Conservation (phyloP, 2,888 invertebrate species). For the Eilema griseolum region DNA sequence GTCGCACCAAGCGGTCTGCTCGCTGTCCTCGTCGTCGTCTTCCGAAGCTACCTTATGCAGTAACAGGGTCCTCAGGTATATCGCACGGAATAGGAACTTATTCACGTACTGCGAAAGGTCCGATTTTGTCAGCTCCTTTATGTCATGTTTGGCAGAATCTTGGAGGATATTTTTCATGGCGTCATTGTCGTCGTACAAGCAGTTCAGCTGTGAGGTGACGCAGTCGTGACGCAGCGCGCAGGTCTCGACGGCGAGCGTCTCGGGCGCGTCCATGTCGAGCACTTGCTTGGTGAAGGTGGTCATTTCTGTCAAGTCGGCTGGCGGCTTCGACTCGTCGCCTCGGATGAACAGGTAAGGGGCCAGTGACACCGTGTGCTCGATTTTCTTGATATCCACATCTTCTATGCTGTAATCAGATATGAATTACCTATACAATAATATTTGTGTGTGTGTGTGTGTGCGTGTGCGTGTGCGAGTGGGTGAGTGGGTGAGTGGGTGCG, state of each 20-base stretch:
- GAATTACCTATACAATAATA: neutral
- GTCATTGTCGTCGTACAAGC: slow-evolving; percentile 60
- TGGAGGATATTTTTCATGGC: slow-evolving; percentile 44
- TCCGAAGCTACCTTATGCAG: slow-evolving; percentile 35
- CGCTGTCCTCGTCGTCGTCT: slow-evolving; percentile 41
- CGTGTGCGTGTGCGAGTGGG: too few species aligned
- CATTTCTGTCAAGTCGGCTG: slow-evolving; percentile 36
- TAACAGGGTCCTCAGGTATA: slow-evolving; percentile 56
- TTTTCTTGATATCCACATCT: slow-evolving; percentile 45
- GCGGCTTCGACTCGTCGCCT: slow-evolving; percentile 30
- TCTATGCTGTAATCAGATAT: slow-evolving; percentile 50
- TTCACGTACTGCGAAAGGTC: slow-evolving; percentile 52
- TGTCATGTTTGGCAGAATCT: slow-evolving; percentile 29
- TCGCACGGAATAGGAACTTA: slow-evolving; percentile 57
- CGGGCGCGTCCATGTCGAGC: slow-evolving; percentile 26
- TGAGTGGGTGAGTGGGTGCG: too few species aligned
- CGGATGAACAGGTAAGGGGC: slow-evolving; percentile 56
- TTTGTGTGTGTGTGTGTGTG: too few species aligned
- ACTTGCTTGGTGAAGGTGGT: slow-evolving; percentile 42
- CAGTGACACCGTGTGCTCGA: slow-evolving; percentile 62
- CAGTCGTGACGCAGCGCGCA: slow-evolving; percentile 61
- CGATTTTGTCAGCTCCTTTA: slow-evolving; percentile 47
- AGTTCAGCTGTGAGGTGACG: slow-evolving; percentile 60
- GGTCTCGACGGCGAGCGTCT: slow-evolving; percentile 28
- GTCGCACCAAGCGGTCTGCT: slow-evolving; percentile 47